Conservation (phyloP, 2,797 vertebrate species). For the Anguilla marmorata region DNA sequence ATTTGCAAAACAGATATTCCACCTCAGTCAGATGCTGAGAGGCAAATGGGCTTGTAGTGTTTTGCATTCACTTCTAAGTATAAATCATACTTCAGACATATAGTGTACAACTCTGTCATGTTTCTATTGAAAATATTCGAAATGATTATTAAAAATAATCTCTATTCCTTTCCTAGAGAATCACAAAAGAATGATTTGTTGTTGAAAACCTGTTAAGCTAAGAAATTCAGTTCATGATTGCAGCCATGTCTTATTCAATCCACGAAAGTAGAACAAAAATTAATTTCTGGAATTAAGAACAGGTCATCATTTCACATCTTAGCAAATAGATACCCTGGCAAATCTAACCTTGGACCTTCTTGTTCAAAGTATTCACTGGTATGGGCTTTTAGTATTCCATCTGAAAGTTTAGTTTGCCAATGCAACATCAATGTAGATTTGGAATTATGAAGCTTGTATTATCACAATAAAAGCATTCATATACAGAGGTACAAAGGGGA, state of each 20-base stretch:
- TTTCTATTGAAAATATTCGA: not conserved
- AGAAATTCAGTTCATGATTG: not conserved
- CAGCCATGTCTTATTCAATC: not conserved
- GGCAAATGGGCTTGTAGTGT: not conserved
- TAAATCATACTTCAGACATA: not conserved
- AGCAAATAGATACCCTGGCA: not conserved
- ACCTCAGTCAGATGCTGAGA: not conserved
- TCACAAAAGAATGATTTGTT: not conserved
- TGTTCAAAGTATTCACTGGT: not conserved
- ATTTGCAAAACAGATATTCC: not conserved
- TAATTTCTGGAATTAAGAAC: not conserved
- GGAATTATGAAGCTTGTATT: not conserved
- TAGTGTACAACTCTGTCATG: not conserved
- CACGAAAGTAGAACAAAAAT: not conserved
- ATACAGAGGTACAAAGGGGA: constrained; percentile 9
- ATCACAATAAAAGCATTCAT: not conserved
- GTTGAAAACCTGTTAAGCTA: not conserved
- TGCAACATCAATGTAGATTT: not conserved
- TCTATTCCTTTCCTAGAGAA: not conserved
- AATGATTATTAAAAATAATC: not conserved
- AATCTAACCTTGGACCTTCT: not conserved
- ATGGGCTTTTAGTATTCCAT: not conserved
- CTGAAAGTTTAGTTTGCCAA: not conserved
- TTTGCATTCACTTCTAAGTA: not conserved
- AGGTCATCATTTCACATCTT: not conserved